These are phyloP conservation scores for Physeter macrocephalus DNA, from an alignment of 2,113 vertebrate species.

Conservation along the genomic window DNA sequence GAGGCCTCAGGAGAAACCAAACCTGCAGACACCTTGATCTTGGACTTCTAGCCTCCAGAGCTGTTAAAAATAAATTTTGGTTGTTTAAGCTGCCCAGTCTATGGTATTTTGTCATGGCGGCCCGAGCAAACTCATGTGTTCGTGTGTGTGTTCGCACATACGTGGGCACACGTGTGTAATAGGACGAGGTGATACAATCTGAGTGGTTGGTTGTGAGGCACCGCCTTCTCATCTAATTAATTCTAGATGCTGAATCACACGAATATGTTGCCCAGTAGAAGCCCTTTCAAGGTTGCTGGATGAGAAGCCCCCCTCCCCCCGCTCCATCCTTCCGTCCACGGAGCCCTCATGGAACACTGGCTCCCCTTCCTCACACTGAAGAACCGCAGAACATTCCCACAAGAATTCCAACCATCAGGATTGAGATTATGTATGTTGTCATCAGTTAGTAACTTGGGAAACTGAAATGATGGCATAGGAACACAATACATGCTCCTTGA, in stretches of 20 bases:
- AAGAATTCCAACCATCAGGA: neutral
- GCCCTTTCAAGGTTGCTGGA: fast-evolving
- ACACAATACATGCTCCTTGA: fast-evolving
- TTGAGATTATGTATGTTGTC: fast-evolving
- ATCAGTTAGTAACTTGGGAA: neutral
- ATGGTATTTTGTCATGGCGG: neutral
- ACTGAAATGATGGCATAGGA: fast-evolving
- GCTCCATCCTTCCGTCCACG: too few relatives aligned
- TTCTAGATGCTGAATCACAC: neutral
- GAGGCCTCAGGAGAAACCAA: neutral
- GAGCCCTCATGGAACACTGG: fast-evolving
- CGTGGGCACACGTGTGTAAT: neutral
- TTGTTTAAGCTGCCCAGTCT: neutral
- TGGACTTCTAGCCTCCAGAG: neutral
- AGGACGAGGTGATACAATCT: neutral
- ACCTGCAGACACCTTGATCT: neutral
- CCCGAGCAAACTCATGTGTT: neutral
- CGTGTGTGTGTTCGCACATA: neutral
- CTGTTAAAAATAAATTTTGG: neutral
- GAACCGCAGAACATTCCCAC: neutral
- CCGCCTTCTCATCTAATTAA: neutral
- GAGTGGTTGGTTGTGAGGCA: neutral
- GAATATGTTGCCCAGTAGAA: neutral
- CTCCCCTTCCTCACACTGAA: neutral
- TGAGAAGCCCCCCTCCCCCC: neutral